Evolutionary conservation across 2,888 invertebrate genomes (phyloP), one percentile per base, ranked within the genome.

Genomic region (Gasteruption jaculator): DNA sequence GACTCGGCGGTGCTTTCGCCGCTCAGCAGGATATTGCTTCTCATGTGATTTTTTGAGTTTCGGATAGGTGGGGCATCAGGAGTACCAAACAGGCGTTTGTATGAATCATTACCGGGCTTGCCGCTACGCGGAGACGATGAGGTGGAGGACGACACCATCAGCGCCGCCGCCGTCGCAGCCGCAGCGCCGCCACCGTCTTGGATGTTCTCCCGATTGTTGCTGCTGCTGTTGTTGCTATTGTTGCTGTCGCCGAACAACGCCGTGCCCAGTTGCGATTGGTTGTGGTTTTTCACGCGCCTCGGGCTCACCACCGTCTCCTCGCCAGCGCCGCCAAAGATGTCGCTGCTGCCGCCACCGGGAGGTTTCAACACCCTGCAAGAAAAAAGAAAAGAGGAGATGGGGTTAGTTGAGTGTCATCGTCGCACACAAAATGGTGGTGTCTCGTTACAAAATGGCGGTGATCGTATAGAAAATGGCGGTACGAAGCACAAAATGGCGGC

Each of bases 271-370:
- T 61, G 62, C 5, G 61, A 60, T 36, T 58, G 62, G 42, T 63
- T 58, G 53, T 71, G 68, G 49, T 63, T 57, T 57, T 68, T 71
- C 16, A 58, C 53, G 36, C 68, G 66, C 7, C 68, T 61, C 4
- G 68, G 69, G 46, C 65, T 65, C n/a, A n/a, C n/a, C n/a, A n/a
- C n/a, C 35, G 57, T 58, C 32, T 61, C 62, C 36, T 66, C 65
- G 11, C 54, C 54, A 16, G 52, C 57, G 12, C 63, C 54, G 35
- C 72, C 73, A 54, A 79, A 79, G 60, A 79, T 76, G 64, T 78
- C 77, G 57, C 77, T 77, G 55, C 76, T 76, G n/a, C 77, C 79
- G 53, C 80, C 80, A 50, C 80, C 80, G 53, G 80, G 80, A 49
- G 80, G 78, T 63, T 80, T 78, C 62, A 79, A 61, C 44, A 81